These are phyloP conservation scores for Danio kyathit DNA, from an alignment of 2,797 vertebrate genomes.

Conservation along the genomic window DNA sequence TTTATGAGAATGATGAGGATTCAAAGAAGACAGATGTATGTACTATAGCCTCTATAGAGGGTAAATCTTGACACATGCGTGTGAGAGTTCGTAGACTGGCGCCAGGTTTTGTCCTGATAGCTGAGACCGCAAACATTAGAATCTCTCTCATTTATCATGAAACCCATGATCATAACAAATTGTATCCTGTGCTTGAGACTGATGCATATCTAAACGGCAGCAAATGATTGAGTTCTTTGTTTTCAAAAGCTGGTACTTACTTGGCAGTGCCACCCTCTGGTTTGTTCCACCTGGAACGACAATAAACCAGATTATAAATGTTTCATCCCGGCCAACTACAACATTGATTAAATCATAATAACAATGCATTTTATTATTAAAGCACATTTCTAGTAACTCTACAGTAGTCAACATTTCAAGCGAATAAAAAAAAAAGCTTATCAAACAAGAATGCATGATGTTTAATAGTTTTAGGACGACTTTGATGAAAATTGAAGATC, in stretches of 20 bases:
- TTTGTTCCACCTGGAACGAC: conserved; percentile 90
- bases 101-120: background rate
- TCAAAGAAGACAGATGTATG: background rate
- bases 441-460: no score
- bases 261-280: conserved; percentile 90
- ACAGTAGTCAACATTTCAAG: no score
- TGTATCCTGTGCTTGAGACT: background rate
- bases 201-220: conserved; percentile 14
- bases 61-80: conserved; percentile 8
- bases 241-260: conserved; percentile 78
- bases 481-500: no score
- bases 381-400: background rate
- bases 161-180: conserved; percentile 4
- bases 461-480: no score
- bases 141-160: background rate
- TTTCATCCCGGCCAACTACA: background rate
- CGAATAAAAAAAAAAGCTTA: no score
- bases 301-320: conserved; percentile 2
- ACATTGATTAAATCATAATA: background rate
- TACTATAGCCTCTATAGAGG: background rate
- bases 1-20: background rate
- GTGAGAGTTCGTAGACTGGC: conserved; percentile 16
- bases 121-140: background rate
- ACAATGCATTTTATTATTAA: background rate
- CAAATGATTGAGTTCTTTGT: background rate